Conservation (phyloP, 2,113 vertebrate genomes). For the Chaenocephalus aceratus region DNA sequence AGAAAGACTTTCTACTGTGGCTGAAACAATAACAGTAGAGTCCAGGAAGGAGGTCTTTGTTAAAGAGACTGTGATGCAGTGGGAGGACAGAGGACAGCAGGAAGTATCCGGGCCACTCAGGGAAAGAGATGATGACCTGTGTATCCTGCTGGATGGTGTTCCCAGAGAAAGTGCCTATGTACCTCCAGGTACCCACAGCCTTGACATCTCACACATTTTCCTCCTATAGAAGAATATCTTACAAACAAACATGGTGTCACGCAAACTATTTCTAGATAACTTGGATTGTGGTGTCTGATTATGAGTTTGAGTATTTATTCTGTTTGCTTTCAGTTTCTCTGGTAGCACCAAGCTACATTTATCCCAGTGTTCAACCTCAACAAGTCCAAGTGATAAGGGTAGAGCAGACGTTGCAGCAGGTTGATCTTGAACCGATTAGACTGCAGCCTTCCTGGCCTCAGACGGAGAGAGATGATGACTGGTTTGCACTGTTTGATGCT, state of each 20-base stretch:
- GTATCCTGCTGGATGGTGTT: conserved; percentile 59
- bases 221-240: not conserved
- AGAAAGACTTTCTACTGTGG: conserved; percentile 23
- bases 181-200: conserved; percentile 63
- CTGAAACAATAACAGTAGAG: conserved; percentile 11
- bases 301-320: not conserved
- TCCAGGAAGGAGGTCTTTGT: conserved; percentile 28
- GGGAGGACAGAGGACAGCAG: conserved; percentile 33
- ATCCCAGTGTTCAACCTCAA: conserved; percentile 29
- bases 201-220: not conserved
- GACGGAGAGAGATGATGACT: conserved; percentile 64
- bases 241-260: not conserved
- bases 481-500: conserved; percentile 59
- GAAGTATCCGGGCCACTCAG: conserved; percentile 33
- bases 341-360: not conserved
- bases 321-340: conserved; percentile 52
- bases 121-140: conserved; percentile 74
- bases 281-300: not conserved
- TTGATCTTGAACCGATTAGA: conserved; percentile 38
- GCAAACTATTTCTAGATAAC: not conserved
- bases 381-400: conserved; percentile 30
- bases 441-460: conserved; percentile 28
- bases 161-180: conserved; percentile 53
- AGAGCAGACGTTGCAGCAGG: conserved; percentile 17
- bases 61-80: conserved; percentile 28